phyloP scores from a whole-genome alignment of 2,797 vertebrate species.

The Morus bassanus region DNA sequence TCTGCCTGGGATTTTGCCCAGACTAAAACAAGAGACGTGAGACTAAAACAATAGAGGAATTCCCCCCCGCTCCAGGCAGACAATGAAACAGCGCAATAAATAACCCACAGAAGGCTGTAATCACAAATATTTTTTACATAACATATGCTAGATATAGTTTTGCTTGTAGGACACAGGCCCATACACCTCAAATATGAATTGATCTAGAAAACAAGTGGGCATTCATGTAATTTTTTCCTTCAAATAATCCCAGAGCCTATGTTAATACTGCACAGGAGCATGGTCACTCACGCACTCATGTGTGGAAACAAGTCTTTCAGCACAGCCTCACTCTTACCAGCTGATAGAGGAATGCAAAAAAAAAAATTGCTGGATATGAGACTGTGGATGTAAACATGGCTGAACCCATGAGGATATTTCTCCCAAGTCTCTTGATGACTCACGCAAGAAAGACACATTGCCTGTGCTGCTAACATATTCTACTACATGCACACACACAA shows the following conservation, averaged over 20 bases:
- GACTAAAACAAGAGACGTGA: background rate
- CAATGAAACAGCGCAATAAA: background rate
- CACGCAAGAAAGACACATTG: background rate
- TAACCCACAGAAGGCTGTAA: background rate
- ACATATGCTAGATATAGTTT: background rate
- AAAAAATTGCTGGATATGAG: background rate
- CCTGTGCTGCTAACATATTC: constrained; percentile 24
- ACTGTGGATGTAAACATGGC: background rate
- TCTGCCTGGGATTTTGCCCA: background rate
- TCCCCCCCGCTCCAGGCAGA: background rate
- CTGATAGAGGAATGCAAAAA: background rate
- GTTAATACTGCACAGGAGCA: background rate
- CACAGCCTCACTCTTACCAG: background rate
- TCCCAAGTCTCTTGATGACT: background rate
- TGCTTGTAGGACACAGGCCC: background rate
- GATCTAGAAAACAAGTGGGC: background rate
- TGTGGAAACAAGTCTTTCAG: background rate
- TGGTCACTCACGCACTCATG: accelerated
- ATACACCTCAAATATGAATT: background rate
- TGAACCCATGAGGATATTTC: background rate
- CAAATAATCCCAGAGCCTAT: background rate
- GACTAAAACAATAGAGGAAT: background rate
- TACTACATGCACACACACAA: background rate
- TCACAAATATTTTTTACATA: background rate
- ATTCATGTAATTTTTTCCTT: background rate